These are phyloP conservation scores for Zaprionus africanus DNA, from an alignment of 1,140 invertebrate genomes.

Conservation along the genomic window DNA sequence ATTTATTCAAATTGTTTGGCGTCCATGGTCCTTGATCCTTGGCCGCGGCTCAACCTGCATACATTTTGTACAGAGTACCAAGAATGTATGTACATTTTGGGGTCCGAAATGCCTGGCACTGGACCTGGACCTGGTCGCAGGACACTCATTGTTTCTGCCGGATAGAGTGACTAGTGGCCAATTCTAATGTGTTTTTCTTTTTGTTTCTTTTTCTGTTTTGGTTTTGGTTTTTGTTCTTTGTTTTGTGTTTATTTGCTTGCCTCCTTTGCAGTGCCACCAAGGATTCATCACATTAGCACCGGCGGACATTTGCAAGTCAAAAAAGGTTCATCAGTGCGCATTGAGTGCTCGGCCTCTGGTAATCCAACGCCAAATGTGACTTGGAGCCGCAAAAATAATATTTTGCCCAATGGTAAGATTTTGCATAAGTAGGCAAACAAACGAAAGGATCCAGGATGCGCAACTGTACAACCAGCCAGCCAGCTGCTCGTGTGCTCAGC, in stretches of 20 bases:
- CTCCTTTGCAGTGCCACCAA: constrained; percentile 85
- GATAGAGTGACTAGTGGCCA: constrained; percentile 40
- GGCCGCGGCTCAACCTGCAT: constrained; percentile 65
- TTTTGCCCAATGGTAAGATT: constrained; percentile 87
- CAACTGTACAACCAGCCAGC: constrained; percentile 16
- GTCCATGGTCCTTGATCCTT: constrained; percentile 59
- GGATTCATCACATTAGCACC: constrained; percentile 86
- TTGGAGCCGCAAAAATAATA: constrained; percentile 88
- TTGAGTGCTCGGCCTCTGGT: constrained; percentile 88
- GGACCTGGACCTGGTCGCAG: background rate
- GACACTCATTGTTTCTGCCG: constrained; percentile 35
- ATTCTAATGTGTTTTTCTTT: constrained; percentile 71
- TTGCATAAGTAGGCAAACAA: constrained; percentile 59
- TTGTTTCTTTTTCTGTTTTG: constrained; percentile 28
- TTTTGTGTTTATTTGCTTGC: constrained; percentile 45
- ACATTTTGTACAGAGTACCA: constrained; percentile 49
- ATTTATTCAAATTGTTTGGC: constrained; percentile 79
- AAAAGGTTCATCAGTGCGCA: constrained; percentile 87
- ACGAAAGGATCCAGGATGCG: constrained; percentile 33
- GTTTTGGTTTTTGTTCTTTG: constrained; percentile 39
- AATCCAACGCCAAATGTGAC: constrained; percentile 88
- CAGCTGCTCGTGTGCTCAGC: background rate
- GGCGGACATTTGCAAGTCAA: constrained; percentile 87
- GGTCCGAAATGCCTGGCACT: constrained; percentile 9
- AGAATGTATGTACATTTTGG: constrained; percentile 7